Percentiles rank a stretch among this genome's conserved stretches.
Evolutionary conservation across 2,888 invertebrate genomes (phyloP).

Genomic region (Endotricha flammealis): DNA sequence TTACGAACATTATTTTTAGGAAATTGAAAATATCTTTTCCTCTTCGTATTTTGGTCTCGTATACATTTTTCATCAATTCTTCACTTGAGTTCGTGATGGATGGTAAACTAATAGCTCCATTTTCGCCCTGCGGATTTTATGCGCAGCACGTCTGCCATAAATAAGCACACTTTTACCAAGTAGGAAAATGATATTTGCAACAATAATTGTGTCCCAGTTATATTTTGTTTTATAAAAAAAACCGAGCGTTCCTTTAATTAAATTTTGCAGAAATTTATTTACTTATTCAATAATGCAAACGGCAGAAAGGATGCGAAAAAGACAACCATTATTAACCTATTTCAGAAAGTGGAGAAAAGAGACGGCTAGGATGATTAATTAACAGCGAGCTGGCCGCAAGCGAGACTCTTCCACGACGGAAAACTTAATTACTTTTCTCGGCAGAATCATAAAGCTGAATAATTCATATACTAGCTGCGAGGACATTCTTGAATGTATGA

Average conservation of each 20-base stretch:
- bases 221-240: no score
- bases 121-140: neutral
- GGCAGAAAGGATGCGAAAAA: constrained; percentile 53
- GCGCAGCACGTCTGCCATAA: neutral
- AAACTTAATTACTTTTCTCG: constrained; percentile 70
- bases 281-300: constrained; percentile 57
- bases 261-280: constrained; percentile 37
- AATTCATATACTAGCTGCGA: constrained; percentile 50
- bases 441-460: constrained; percentile 62
- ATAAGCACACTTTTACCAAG: no score
- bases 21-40: no score
- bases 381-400: constrained; percentile 55
- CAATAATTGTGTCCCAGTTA: no score
- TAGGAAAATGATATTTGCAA: no score
- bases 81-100: neutral
- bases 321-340: constrained; percentile 61
- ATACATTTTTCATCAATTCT: constrained; percentile 4
- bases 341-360: constrained; percentile 55
- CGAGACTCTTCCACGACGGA: constrained; percentile 47
- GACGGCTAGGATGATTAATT: constrained; percentile 63
- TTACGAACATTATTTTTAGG: no score
- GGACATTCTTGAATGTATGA: constrained; percentile 41
- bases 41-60: no score
- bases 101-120: neutral
- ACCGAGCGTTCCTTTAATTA: constrained; percentile 17